Evolutionary conservation across 2,113 vertebrate genomes (phyloP).

Genomic region (Pongo abelii): DNA sequence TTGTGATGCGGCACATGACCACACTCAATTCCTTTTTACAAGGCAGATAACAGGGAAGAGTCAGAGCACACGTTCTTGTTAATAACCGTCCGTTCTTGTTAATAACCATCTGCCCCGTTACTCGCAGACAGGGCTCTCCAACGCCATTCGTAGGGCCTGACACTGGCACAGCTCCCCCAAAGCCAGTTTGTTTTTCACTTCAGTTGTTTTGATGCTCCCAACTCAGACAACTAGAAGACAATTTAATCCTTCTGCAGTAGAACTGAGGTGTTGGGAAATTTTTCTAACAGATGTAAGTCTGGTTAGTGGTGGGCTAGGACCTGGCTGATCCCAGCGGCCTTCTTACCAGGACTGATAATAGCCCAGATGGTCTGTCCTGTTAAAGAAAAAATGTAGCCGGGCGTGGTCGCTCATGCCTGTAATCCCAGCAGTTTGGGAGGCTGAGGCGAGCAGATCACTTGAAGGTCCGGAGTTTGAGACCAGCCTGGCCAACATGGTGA

Average conservation of each 20-base stretch:
- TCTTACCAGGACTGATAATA: background rate
- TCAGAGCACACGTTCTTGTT: background rate
- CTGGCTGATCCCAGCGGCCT: background rate
- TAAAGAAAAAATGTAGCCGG: background rate
- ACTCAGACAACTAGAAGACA: background rate
- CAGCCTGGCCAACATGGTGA: too few relatives aligned
- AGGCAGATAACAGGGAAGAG: background rate
- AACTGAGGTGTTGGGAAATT: background rate
- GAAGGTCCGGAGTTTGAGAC: too few relatives aligned
- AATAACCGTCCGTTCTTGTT: background rate
- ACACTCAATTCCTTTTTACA: background rate
- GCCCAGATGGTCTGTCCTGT: background rate
- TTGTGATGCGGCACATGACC: too few relatives aligned
- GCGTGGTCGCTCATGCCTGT: too few relatives aligned
- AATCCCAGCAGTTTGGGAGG: too few relatives aligned
- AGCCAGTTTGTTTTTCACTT: background rate
- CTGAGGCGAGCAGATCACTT: too few relatives aligned
- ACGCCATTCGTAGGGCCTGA: fast-evolving
- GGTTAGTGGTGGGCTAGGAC: background rate
- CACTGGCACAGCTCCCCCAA: background rate
- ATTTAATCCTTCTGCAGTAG: background rate
- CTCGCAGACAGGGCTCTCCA: fast-evolving
- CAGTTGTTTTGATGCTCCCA: background rate
- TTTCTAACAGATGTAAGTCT: background rate
- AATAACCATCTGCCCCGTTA: background rate